Evolutionary conservation across 2,113 vertebrate genomes (phyloP).

Genomic region (Formicarius rufipectus): DNA sequence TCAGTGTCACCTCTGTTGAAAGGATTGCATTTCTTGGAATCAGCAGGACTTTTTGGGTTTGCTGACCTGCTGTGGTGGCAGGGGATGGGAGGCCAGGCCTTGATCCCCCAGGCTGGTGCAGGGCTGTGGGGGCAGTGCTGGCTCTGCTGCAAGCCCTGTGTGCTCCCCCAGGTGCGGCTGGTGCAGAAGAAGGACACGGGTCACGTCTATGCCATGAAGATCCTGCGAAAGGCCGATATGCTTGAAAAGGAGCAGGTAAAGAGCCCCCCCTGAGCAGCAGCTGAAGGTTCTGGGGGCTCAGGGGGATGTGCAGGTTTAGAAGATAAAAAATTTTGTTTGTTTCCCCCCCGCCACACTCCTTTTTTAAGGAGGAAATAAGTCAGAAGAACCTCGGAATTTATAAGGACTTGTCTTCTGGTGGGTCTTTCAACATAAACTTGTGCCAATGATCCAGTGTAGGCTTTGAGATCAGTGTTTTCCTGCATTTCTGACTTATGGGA

Average conservation of each 20-base stretch:
- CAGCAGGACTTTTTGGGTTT: too few relatives aligned
- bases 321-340: not conserved
- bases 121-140: not conserved
- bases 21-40: not conserved
- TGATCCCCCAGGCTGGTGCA: too few relatives aligned
- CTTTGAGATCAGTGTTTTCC: not conserved
- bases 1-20: not conserved
- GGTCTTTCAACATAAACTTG: not conserved
- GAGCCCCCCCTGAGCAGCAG: not conserved
- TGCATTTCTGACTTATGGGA: not conserved
- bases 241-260: conserved; percentile 96
- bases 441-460: not conserved
- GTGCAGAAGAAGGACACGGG: conserved; percentile 99
- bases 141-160: not conserved
- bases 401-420: not conserved
- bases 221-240: conserved; percentile 97
- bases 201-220: conserved; percentile 98
- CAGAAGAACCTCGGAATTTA: not conserved
- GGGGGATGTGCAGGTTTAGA: not conserved
- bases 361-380: not conserved
- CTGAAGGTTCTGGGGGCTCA: not conserved
- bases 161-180: conserved; percentile 84
- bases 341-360: too few relatives aligned
- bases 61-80: fast-evolving
- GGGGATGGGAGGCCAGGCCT: not conserved